Evolutionary conservation across 1,140 invertebrate genomes (phyloP), one percentile per base, ranked within the genome.

Genomic region (Triops longicaudatus): DNA sequence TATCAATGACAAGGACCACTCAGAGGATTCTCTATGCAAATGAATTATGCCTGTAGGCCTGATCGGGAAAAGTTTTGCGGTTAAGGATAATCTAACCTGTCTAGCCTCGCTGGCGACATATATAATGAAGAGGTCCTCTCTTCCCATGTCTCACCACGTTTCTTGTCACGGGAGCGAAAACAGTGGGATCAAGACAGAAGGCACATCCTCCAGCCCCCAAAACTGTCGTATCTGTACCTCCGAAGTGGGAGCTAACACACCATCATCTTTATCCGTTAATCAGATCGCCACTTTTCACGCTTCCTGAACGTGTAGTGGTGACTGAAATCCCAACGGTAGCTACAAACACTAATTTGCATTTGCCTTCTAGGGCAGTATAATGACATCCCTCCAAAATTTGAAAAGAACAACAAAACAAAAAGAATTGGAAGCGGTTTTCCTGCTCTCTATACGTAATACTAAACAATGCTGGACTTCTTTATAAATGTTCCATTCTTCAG

Each of bases 51-150:
- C 50, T 63, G 50, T 63, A 63, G 50, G 50, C 50, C 50, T 63
- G 50, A 63, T 63, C 50, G 50, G 50, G 50, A 63, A 63, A 63
- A 63, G 17, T 63, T 63, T 63, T 63, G 50, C 50, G 50, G 50
- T 63, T 63, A 63, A 63, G 50, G 50, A 63, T 63, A 63, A 63
- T 63, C 50, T 63, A 63, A 63, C 50, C 50, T 63, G 50, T 63
- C 50, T 63, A 63, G 50, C 17, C 50, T 63, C 50, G 50, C 50
- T 63, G 50, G 50, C 50, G 50, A 63, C 50, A 63, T 22, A 63
- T 63, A 63, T 63, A 63, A 63, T 63, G 50, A 63, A 63, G 50
- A 63, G 50, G 50, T 63, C 50, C 50, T 63, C 50, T 63, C 50
- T 63, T 63, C 22, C 17, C 50, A n/a, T 17, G 14, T 63, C 50